Evolutionary conservation across 2,888 invertebrate species (phyloP).

Genomic region (Agelastica alni): DNA sequence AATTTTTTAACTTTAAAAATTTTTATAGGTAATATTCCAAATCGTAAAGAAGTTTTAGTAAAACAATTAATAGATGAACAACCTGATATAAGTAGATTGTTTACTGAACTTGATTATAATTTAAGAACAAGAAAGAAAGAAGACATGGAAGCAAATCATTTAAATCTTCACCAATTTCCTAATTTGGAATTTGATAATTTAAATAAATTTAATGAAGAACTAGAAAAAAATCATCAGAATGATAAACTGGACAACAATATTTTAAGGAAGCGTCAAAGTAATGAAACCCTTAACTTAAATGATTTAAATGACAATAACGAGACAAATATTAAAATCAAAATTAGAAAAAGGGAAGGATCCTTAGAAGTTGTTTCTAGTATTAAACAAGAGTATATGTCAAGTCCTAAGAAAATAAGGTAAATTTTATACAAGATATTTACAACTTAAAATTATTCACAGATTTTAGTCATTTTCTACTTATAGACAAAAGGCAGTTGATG

Average conservation of each 20-base stretch:
- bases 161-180: too few relatives aligned
- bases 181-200: too few relatives aligned
- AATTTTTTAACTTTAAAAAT: too few relatives aligned
- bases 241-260: background rate
- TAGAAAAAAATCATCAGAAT: too few relatives aligned
- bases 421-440: background rate
- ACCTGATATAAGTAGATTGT: slow-evolving; percentile 1
- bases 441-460: background rate
- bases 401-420: background rate
- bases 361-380: slow-evolving; percentile 24
- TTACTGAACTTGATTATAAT: too few relatives aligned
- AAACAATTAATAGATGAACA: slow-evolving; percentile 16
- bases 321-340: slow-evolving; percentile 31
- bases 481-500: background rate
- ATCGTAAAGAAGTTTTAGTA: slow-evolving; percentile 32
- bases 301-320: slow-evolving; percentile 11
- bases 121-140: too few relatives aligned
- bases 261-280: background rate
- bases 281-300: background rate
- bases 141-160: too few relatives aligned
- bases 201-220: too few relatives aligned
- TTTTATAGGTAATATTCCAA: slow-evolving; percentile 23
- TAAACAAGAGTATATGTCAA: slow-evolving; percentile 14
- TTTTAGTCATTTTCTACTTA: too few relatives aligned
- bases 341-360: slow-evolving; percentile 23